Conservation (phyloP, 1,140 invertebrate genomes). For the Ctenoplectra terminalis region DNA sequence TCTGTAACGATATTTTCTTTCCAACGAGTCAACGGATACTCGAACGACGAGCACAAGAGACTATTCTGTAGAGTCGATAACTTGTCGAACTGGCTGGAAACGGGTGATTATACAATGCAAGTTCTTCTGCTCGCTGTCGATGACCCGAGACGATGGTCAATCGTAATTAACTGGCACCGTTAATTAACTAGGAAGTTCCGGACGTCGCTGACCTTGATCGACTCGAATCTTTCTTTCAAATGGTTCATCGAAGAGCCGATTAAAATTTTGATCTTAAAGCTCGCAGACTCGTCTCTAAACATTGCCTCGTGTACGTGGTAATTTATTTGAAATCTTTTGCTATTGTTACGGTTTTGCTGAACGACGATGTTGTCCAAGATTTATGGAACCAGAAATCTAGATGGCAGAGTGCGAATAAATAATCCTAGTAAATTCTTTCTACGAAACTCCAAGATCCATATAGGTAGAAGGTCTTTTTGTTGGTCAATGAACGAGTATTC, state of each 20-base stretch:
- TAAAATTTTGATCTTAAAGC: not conserved
- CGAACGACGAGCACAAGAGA: not conserved
- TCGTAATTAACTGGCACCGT: not conserved
- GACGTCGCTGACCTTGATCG: not conserved
- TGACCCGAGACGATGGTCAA: not conserved
- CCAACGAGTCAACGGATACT: not conserved
- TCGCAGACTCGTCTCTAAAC: no score
- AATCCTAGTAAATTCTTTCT: not conserved
- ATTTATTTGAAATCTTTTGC: not conserved
- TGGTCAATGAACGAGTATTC: not conserved
- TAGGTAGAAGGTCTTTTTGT: not conserved
- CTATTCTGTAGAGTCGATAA: no score
- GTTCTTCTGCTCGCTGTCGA: not conserved
- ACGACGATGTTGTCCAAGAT: not conserved
- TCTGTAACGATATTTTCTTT: not conserved
- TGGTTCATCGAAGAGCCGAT: not conserved
- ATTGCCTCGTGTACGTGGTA: not conserved
- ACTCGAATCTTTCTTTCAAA: no score
- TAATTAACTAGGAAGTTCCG: not conserved
- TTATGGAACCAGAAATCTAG: not conserved
- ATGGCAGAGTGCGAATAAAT: no score
- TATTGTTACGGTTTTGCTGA: not conserved
- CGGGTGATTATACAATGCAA: not conserved
- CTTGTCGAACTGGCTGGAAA: not conserved
- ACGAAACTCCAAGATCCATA: not conserved